These are phyloP conservation scores for Anaspis maculata DNA, from an alignment of 2,888 invertebrate species.

Conservation along the genomic window DNA sequence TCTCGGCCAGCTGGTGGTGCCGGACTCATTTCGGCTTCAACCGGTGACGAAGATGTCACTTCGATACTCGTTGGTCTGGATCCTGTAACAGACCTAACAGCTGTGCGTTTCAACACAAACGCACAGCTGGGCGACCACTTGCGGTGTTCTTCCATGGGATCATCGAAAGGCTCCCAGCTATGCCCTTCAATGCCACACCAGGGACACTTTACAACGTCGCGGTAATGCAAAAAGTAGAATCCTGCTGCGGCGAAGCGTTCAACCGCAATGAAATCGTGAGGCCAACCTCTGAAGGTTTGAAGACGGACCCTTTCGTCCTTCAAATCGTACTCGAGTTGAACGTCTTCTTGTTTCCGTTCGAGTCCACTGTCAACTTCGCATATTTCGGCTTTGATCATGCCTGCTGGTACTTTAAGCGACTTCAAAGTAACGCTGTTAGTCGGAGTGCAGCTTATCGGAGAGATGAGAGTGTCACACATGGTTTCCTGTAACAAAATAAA, in stretches of 20 bases:
- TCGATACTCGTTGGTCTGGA: too few species aligned
- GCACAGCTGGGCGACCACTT: conserved; percentile 76
- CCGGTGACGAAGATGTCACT: too few species aligned
- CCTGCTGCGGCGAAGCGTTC: conserved; percentile 67
- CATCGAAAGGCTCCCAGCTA: conserved; percentile 75
- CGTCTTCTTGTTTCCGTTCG: conserved; percentile 9
- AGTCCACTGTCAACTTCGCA: conserved; percentile 28
- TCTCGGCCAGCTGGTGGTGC: too few species aligned
- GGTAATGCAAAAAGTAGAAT: conserved; percentile 55
- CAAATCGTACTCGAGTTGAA: conserved; percentile 3
- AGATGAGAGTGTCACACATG: too few species aligned
- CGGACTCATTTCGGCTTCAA: too few species aligned
- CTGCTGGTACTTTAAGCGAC: too few species aligned
- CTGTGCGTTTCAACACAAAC: conserved; percentile 49
- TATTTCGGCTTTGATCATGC: too few species aligned
- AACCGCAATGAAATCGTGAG: conserved; percentile 51
- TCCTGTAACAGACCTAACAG: too few species aligned
- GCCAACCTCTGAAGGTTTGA: conserved; percentile 62
- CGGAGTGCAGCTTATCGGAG: too few species aligned
- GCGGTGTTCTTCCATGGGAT: conserved; percentile 71
- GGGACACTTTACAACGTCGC: conserved; percentile 59
- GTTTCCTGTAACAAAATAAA: too few species aligned
- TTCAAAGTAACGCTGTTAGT: too few species aligned
- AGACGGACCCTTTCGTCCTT: conserved; percentile 55
- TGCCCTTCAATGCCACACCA: conserved; percentile 74